Conservation (phyloP, 2,797 vertebrate species). For the Typhlichthys subterraneus region DNA sequence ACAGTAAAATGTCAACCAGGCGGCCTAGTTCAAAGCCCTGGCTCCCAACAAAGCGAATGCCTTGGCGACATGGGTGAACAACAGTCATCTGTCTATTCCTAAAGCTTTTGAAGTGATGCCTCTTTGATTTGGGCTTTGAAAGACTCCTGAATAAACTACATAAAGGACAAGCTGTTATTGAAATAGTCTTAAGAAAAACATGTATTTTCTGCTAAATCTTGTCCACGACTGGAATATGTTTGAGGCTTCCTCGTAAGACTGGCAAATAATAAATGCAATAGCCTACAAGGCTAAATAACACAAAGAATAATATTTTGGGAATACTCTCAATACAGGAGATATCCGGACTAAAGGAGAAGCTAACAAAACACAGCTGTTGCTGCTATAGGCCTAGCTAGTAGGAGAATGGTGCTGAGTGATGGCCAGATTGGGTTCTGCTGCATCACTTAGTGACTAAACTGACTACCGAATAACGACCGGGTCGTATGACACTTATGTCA, state of each 20-base stretch:
- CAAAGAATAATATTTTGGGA: too few species aligned
- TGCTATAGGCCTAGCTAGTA: too few species aligned
- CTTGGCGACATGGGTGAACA: constrained; percentile 8
- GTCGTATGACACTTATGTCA: not conserved
- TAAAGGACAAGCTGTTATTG: not conserved
- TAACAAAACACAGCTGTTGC: too few species aligned
- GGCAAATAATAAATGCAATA: too few species aligned
- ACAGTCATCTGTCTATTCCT: constrained; percentile 37
- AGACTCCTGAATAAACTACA: constrained; percentile 23
- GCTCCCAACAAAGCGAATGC: constrained; percentile 39
- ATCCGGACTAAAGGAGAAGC: too few species aligned
- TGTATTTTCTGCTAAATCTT: constrained; percentile 20
- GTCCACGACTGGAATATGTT: not conserved
- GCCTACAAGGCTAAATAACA: too few species aligned
- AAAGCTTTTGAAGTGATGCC: constrained; percentile 54
- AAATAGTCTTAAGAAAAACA: not conserved
- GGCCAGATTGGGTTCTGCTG: constrained; percentile 24
- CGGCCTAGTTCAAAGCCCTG: constrained; percentile 44
- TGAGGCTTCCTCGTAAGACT: too few species aligned
- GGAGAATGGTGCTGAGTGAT: too few species aligned
- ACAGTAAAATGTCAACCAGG: constrained; percentile 33
- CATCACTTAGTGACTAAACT: constrained; percentile 42
- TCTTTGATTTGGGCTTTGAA: constrained; percentile 27
- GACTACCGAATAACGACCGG: constrained; percentile 2
- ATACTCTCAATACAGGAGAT: too few species aligned